Conservation (phyloP, 2,888 invertebrate genomes). For the Trissoscelio sp. region DNA sequence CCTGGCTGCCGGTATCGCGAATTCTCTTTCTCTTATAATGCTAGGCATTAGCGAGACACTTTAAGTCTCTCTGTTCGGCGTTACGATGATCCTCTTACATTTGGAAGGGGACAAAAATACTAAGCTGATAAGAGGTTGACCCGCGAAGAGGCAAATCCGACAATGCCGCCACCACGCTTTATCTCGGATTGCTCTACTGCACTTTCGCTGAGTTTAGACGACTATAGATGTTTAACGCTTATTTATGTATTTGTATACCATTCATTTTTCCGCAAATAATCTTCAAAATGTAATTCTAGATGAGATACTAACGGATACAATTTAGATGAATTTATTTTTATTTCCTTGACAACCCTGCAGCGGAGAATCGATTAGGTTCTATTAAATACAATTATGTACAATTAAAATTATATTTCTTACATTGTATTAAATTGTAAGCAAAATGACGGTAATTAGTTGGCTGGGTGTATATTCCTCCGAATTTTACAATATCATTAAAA, state of each 20-base stretch:
- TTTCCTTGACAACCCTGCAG: too few relatives aligned
- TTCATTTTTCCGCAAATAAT: neutral
- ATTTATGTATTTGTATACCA: slow-evolving; percentile 37
- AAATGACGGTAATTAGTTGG: too few relatives aligned
- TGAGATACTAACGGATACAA: too few relatives aligned
- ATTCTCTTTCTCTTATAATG: slow-evolving; percentile 56
- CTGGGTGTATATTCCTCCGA: too few relatives aligned
- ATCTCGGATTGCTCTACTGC: slow-evolving; percentile 42
- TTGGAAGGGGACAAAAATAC: slow-evolving; percentile 54
- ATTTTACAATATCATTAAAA: too few relatives aligned
- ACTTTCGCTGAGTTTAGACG: slow-evolving; percentile 33
- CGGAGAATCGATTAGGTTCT: too few relatives aligned
- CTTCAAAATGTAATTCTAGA: too few relatives aligned
- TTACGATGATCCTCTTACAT: slow-evolving; percentile 64
- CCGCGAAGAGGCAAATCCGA: slow-evolving; percentile 58
- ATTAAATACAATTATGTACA: too few relatives aligned
- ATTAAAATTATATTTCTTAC: too few relatives aligned
- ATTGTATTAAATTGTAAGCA: too few relatives aligned
- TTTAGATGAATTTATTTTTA: too few relatives aligned
- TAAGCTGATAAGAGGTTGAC: slow-evolving; percentile 64
- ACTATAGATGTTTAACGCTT: slow-evolving; percentile 23
- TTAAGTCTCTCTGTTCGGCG: slow-evolving; percentile 65
- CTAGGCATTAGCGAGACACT: slow-evolving; percentile 65
- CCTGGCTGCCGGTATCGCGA: slow-evolving; percentile 47
- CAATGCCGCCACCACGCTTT: slow-evolving; percentile 45